Conservation (phyloP, 1,140 invertebrate species). For the Homalodisca vitripennis region DNA sequence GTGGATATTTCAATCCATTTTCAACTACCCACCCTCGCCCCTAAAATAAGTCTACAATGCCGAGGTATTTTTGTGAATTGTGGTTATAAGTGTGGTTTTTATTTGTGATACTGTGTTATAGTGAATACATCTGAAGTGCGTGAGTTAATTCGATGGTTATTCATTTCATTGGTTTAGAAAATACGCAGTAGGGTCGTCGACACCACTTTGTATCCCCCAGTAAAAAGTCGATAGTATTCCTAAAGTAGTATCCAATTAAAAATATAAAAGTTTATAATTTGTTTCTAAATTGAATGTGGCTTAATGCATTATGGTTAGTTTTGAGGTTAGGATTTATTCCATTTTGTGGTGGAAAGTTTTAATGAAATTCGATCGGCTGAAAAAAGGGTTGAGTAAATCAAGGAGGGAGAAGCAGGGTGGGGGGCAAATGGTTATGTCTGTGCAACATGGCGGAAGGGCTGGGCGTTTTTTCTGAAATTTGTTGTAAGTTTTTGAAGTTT, state of each 20-base stretch:
- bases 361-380: slow-evolving; percentile 30
- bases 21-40: slow-evolving; percentile 30
- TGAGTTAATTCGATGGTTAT: not conserved
- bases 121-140: not conserved
- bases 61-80: slow-evolving; percentile 28
- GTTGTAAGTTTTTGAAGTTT: not conserved
- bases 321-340: not conserved
- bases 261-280: not conserved
- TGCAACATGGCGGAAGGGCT: slow-evolving; percentile 41
- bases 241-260: not conserved
- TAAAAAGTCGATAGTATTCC: slow-evolving; percentile 38
- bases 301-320: not conserved
- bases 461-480: slow-evolving; percentile 31
- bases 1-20: slow-evolving; percentile 34
- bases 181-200: slow-evolving; percentile 40
- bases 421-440: slow-evolving; percentile 36
- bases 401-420: slow-evolving; percentile 34
- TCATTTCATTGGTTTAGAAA: slow-evolving; percentile 8
- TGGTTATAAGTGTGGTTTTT: slow-evolving; percentile 19
- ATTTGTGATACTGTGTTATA: slow-evolving; percentile 18
- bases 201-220: slow-evolving; percentile 30
- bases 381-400: slow-evolving; percentile 39
- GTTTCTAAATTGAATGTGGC: not conserved
- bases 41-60: slow-evolving; percentile 31
- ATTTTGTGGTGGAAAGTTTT: not conserved